Conservation (phyloP, 1,140 invertebrate species). For the Drosophila yakuba region DNA sequence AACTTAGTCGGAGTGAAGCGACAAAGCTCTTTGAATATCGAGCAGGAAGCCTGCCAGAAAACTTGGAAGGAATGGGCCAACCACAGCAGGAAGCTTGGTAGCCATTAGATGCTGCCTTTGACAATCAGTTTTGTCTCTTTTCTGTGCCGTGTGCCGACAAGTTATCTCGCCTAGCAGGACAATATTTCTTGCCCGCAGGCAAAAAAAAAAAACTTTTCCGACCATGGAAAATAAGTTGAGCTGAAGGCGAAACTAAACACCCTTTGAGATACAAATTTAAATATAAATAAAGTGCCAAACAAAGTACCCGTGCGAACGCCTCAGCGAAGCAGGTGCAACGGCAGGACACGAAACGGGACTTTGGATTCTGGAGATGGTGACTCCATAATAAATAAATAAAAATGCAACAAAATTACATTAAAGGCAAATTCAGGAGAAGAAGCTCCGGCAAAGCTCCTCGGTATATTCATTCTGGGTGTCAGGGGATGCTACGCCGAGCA, state of each 20-base stretch:
- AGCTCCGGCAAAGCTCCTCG: constrained; percentile 3
- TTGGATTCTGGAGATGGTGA: constrained; percentile 46
- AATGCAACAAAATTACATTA: constrained; percentile 80
- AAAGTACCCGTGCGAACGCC: constrained; percentile 60
- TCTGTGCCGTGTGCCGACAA: constrained; percentile 33
- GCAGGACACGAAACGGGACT: not conserved
- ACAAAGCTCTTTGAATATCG: constrained; percentile 52
- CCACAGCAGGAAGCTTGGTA: constrained; percentile 1
- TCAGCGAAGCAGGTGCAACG: constrained; percentile 58
- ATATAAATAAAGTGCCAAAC: constrained; percentile 83
- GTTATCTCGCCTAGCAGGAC: constrained; percentile 50
- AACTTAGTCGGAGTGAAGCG: constrained; percentile 44
- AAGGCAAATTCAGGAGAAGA: constrained; percentile 60
- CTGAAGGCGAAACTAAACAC: constrained; percentile 74
- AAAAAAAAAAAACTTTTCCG: constrained; percentile 51
- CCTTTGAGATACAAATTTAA: constrained; percentile 80
- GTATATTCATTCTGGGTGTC: constrained; percentile 17
- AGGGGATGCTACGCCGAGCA: constrained; percentile 35
- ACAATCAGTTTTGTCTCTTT: constrained; percentile 47
- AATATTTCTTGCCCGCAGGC: constrained; percentile 55
- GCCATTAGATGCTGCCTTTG: constrained; percentile 46
- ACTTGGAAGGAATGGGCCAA: constrained; percentile 16
- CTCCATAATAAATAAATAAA: constrained; percentile 79
- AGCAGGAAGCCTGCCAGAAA: constrained; percentile 58
- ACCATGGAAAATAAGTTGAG: constrained; percentile 60